Conservation (phyloP, 2,888 invertebrate species). For the Pristionchus maxplancki region DNA sequence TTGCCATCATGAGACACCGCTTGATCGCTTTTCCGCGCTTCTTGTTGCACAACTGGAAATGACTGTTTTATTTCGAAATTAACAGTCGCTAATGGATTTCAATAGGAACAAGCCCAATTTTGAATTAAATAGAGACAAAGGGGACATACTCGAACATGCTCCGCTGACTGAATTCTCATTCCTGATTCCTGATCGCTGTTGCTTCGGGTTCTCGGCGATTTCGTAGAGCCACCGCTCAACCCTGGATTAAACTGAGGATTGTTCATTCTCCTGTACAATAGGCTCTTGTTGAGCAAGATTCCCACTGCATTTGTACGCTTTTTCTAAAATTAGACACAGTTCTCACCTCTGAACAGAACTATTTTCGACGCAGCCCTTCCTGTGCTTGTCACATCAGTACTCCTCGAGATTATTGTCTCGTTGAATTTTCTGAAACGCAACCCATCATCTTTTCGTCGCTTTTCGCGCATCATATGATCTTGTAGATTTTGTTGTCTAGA, state of each 20-base stretch:
- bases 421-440: slow-evolving; percentile 9
- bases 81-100: too few relatives aligned
- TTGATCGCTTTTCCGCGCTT: slow-evolving; percentile 67
- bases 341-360: slow-evolving; percentile 19
- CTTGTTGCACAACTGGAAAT: slow-evolving; percentile 52
- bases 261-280: background rate
- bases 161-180: slow-evolving; percentile 59
- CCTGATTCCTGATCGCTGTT: background rate
- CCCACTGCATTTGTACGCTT: too few relatives aligned
- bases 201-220: background rate
- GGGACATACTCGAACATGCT: slow-evolving; percentile 54
- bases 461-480: too few relatives aligned
- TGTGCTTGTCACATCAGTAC: background rate
- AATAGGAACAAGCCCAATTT: too few relatives aligned
- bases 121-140: too few relatives aligned
- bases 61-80: background rate
- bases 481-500: too few relatives aligned
- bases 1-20: slow-evolving; percentile 70
- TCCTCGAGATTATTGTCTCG: background rate
- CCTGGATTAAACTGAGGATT: background rate
- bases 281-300: too few relatives aligned
- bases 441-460: too few relatives aligned
- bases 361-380: background rate
- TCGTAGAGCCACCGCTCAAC: background rate
- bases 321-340: too few relatives aligned